phyloP scores from a whole-genome alignment of 2,113 vertebrate genomes.

The Percina caprodes region DNA sequence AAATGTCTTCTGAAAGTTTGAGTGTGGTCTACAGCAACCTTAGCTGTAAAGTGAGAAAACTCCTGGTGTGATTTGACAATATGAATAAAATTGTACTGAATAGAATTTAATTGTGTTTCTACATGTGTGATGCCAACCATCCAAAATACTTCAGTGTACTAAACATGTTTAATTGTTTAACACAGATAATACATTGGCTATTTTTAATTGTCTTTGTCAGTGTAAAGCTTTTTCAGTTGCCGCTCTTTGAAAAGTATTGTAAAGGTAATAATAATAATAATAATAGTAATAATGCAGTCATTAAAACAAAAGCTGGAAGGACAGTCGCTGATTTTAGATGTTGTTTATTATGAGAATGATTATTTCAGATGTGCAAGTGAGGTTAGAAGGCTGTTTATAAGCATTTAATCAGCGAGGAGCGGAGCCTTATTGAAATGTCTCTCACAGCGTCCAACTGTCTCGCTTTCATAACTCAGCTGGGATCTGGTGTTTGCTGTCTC shows the following conservation, averaged over 20 bases:
- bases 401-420: conserved; percentile 23
- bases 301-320: conserved; percentile 36
- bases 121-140: neutral
- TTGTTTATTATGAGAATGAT: conserved; percentile 30
- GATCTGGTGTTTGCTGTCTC: conserved; percentile 30
- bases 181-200: neutral
- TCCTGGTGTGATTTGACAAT: too few species aligned
- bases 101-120: too few species aligned
- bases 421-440: neutral
- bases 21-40: too few species aligned
- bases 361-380: conserved; percentile 39
- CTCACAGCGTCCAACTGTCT: neutral
- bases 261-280: conserved; percentile 4
- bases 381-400: conserved; percentile 13
- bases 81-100: too few species aligned
- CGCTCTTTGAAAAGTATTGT: neutral
- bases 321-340: conserved; percentile 24
- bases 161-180: neutral
- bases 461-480: conserved; percentile 4
- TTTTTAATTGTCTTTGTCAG: conserved; percentile 12
- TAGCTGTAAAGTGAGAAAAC: too few species aligned
- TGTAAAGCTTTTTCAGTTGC: neutral
- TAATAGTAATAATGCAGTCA: conserved; percentile 4
- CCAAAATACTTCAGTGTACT: neutral
- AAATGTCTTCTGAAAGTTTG: neutral